phyloP scores from a whole-genome alignment of 2,113 vertebrate genomes.

The Proteles cristata region DNA sequence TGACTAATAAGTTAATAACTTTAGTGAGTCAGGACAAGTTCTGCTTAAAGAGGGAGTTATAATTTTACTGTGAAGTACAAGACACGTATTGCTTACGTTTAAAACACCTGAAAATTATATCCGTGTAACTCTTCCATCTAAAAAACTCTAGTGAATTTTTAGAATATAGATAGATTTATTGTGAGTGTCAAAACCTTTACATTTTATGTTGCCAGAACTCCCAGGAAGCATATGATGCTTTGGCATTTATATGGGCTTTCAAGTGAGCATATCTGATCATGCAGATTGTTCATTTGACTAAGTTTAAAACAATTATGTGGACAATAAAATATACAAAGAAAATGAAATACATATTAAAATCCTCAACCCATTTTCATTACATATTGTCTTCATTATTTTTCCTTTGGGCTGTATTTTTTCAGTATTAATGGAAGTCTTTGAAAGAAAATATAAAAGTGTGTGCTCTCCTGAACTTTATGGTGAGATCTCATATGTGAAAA shows the following conservation, averaged over 20 bases:
- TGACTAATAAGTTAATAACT: background rate
- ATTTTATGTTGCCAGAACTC: background rate
- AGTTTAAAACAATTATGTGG: background rate
- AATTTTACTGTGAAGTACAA: slow-evolving; percentile 5
- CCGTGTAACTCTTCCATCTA: background rate
- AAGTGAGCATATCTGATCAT: background rate
- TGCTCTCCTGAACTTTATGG: background rate
- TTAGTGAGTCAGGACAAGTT: background rate
- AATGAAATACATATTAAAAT: slow-evolving; percentile 12
- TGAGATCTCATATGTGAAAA: slow-evolving; percentile 35
- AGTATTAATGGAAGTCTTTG: background rate
- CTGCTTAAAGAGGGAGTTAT: background rate
- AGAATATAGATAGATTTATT: slow-evolving; percentile 21
- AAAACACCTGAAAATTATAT: slow-evolving; percentile 39
- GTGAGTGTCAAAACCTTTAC: slow-evolving; percentile 21
- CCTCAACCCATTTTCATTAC: slow-evolving; percentile 22
- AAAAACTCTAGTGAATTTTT: slow-evolving; percentile 4
- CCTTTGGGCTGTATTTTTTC: slow-evolving; percentile 26
- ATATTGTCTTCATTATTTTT: background rate
- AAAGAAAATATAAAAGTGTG: slow-evolving; percentile 2
- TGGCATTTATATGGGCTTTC: background rate
- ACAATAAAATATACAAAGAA: slow-evolving; percentile 9
- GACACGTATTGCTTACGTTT: slow-evolving; percentile 31
- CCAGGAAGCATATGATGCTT: background rate
- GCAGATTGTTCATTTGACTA: background rate